Evolutionary conservation across 2,113 vertebrate species (phyloP).

Genomic region (Ranitomeya imitator): DNA sequence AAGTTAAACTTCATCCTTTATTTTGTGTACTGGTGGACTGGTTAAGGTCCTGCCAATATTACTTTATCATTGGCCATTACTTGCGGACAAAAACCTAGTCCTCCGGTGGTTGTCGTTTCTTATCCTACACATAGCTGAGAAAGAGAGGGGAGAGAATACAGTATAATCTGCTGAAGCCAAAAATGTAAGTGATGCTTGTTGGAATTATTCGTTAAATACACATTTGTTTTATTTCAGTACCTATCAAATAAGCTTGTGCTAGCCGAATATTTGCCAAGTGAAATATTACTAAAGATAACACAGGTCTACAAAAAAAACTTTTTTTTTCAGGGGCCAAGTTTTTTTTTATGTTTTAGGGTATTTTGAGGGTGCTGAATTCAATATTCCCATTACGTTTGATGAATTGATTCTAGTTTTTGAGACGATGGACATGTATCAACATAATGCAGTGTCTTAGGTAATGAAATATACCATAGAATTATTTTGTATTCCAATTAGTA

Average conservation of each 20-base stretch:
- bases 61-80: background rate
- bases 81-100: background rate
- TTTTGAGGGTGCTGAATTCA: no score
- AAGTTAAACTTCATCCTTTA: background rate
- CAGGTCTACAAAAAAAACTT: no score
- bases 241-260: background rate
- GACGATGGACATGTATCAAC: no score
- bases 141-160: background rate
- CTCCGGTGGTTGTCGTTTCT: background rate
- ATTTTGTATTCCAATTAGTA: no score
- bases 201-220: background rate
- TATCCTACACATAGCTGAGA: background rate
- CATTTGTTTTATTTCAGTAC: background rate
- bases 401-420: no score
- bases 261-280: background rate
- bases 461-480: no score
- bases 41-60: background rate
- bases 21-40: background rate
- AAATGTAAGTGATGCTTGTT: background rate
- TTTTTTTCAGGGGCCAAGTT: no score
- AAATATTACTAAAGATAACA: no score
- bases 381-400: no score
- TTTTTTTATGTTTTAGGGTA: no score
- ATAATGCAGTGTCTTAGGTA: no score
- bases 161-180: background rate